phyloP scores from a whole-genome alignment of 2,113 vertebrate species.

The Melanerpes formicivorus region DNA sequence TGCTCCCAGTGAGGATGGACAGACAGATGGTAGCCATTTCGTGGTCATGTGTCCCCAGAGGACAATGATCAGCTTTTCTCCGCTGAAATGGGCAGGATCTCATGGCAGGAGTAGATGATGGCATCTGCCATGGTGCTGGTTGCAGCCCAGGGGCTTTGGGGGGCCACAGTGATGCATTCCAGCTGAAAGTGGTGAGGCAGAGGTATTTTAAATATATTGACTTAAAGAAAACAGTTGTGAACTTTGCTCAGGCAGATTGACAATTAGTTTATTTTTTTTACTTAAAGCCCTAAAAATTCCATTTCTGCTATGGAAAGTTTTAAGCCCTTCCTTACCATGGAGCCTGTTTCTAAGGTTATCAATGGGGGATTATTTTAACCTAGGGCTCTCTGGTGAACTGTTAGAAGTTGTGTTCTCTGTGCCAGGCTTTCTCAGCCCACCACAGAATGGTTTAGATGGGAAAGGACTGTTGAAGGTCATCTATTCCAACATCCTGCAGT shows the following conservation, averaged over 20 bases:
- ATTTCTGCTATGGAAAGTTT: slow-evolving; percentile 51
- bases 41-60: background rate
- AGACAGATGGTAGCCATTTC: background rate
- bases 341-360: background rate
- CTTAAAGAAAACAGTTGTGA: slow-evolving; percentile 32
- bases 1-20: accelerated
- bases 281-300: slow-evolving; percentile 47
- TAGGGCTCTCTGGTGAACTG: background rate
- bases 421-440: background rate
- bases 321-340: slow-evolving; percentile 33
- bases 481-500: too few relatives aligned
- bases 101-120: background rate
- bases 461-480: too few relatives aligned
- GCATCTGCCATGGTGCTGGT: background rate
- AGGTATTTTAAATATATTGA: slow-evolving; percentile 60
- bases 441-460: too few relatives aligned
- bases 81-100: background rate
- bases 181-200: slow-evolving; percentile 51
- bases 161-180: slow-evolving; percentile 27
- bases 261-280: background rate
- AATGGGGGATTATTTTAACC: background rate
- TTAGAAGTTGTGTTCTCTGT: background rate
- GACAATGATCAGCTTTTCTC: background rate
- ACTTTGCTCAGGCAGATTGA: slow-evolving; percentile 47
- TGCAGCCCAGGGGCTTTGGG: background rate